These are phyloP conservation scores for Mobula hypostoma DNA, from an alignment of 2,113 vertebrate species.

Conservation along the genomic window DNA sequence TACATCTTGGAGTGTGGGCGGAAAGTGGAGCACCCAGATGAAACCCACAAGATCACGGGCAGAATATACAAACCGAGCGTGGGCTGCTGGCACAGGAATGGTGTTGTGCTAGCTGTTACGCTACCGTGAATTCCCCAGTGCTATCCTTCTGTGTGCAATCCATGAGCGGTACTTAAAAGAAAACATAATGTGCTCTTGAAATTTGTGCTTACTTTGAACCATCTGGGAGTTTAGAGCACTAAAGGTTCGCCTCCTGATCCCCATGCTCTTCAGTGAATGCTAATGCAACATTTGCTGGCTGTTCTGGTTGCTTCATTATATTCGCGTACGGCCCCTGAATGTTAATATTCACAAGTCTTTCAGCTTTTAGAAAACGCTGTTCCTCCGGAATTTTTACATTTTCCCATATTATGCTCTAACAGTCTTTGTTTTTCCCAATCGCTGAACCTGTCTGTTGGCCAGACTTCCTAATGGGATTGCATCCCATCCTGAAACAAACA, in stretches of 20 bases:
- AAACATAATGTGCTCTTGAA: too few relatives aligned
- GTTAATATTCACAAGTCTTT: not conserved
- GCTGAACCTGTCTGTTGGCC: not conserved
- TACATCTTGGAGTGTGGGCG: too few relatives aligned
- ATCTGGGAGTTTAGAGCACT: too few relatives aligned
- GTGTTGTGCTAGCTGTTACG: too few relatives aligned
- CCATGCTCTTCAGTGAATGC: not conserved
- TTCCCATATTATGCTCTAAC: not conserved
- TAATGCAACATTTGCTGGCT: not conserved
- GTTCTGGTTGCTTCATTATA: not conserved
- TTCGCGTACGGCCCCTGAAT: not conserved
- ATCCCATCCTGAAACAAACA: not conserved
- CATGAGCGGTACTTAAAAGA: too few relatives aligned
- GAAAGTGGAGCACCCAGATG: too few relatives aligned
- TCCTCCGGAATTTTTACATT: not conserved
- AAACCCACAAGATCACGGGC: too few relatives aligned
- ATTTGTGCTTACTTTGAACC: too few relatives aligned
- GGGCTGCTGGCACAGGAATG: too few relatives aligned
- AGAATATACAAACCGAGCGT: too few relatives aligned
- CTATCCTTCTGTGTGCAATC: too few relatives aligned
- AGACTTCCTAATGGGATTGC: not conserved
- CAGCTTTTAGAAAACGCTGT: not conserved
- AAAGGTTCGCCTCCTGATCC: not conserved
- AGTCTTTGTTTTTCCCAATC: not conserved
- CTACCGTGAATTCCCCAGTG: too few relatives aligned